phyloP scores from a whole-genome alignment of 2,888 invertebrate genomes.

The Ormyrus pomaceus region DNA sequence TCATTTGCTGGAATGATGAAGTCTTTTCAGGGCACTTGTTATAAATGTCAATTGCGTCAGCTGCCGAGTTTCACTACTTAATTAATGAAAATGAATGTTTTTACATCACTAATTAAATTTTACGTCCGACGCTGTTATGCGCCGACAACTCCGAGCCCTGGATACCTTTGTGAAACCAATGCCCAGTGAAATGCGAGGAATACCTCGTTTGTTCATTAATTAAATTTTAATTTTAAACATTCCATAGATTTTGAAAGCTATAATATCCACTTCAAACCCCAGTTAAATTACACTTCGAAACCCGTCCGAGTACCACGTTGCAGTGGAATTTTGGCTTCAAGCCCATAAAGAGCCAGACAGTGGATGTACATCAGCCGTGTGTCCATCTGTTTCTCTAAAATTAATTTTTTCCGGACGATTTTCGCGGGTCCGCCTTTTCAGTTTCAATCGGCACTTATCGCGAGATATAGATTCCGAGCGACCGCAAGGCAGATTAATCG shows the following conservation, averaged over 20 bases:
- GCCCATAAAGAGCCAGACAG: neutral
- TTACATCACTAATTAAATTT: too few species aligned
- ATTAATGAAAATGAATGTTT: too few species aligned
- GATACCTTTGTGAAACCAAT: neutral
- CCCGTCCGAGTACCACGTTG: neutral
- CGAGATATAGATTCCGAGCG: constrained; percentile 25
- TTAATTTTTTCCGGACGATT: neutral
- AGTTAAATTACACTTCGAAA: neutral
- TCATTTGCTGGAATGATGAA: too few species aligned
- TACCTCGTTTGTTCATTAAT: neutral
- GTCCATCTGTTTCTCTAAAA: constrained; percentile 5
- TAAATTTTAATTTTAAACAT: constrained; percentile 1
- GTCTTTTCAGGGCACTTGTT: too few species aligned
- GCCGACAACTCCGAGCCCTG: neutral
- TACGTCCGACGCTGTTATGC: neutral
- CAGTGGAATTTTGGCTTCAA: neutral
- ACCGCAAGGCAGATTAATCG: constrained; percentile 9
- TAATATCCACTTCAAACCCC: neutral
- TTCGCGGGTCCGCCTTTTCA: neutral
- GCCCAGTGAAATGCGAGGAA: neutral
- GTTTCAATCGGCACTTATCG: constrained; percentile 21
- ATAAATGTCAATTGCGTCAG: too few species aligned
- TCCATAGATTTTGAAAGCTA: neutral
- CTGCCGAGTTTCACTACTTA: too few species aligned
- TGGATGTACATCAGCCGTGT: neutral